These are phyloP conservation scores for Drosophila sordidula DNA, from an alignment of 2,888 invertebrate genomes.

Conservation along the genomic window DNA sequence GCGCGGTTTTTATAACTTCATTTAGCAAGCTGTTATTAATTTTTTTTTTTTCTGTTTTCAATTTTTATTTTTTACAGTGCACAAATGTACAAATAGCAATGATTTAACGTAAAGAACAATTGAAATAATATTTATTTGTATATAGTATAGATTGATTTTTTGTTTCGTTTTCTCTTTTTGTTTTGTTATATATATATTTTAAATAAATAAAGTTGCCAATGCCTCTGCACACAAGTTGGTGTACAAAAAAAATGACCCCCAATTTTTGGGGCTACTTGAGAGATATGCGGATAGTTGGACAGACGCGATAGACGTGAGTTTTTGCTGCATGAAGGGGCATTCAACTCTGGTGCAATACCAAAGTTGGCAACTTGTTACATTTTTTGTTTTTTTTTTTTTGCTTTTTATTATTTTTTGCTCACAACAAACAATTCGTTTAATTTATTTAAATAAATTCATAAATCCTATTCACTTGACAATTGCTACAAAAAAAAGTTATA, in stretches of 20 bases:
- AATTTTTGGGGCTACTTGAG: no score
- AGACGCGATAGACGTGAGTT: constrained; percentile 1
- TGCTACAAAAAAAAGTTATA: constrained; percentile 47
- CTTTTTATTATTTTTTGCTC: constrained; percentile 7
- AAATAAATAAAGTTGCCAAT: constrained; percentile 20
- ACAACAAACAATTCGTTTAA: constrained; percentile 42
- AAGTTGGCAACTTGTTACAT: constrained; percentile 14
- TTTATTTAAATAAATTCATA: constrained; percentile 40
- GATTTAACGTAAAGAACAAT: constrained; percentile 11
- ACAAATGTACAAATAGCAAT: constrained; percentile 57
- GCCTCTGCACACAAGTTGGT: constrained; percentile 13
- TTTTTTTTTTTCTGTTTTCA: constrained; percentile 16
- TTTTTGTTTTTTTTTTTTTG: not conserved
- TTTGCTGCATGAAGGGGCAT: constrained; percentile 13
- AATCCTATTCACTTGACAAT: constrained; percentile 47
- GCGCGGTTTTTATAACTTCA: constrained; percentile 40
- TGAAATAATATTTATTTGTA: constrained; percentile 30
- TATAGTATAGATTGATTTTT: constrained; percentile 1
- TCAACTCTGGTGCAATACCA: constrained; percentile 15
- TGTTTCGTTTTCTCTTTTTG: not conserved
- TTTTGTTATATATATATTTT: constrained; percentile 9
- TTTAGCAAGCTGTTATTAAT: constrained; percentile 50
- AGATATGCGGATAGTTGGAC: constrained; percentile 4
- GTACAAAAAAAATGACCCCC: no score
- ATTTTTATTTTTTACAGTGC: constrained; percentile 59